Evolutionary conservation across 2,888 invertebrate genomes (phyloP), one percentile per base, ranked within the genome.

Genomic region (Drosophila siamana): DNA sequence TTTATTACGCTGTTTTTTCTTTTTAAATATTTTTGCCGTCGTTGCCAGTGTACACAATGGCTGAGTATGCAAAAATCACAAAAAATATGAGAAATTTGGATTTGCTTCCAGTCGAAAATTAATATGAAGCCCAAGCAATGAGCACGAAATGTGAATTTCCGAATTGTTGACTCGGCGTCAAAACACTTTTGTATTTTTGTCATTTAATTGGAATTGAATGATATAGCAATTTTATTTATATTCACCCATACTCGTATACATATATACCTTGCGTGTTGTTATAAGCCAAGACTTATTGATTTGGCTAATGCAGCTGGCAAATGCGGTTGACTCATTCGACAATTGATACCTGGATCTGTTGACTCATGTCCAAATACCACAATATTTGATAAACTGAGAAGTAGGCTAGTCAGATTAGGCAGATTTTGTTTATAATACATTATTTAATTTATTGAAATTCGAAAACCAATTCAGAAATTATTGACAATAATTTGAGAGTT

Each of bases 171-270:
- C 69, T 84, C 78, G 85, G 76, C 89, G 81, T 86, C 87, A 85
- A 88, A 86, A 88, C 73, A 88, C 71, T 86, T 88, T 68, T 75
- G 66, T 75, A 70, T 69, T 51, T 74, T 81, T 84, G 75, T 80
- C 88, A 70, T 88, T 84, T 85, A 84, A 88, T 86, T 85, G 76
- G 86, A 85, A 78, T 80, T 75, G 75, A 85, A 85, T 88, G 84
- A 85, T 69, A 69, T 75, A 50, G 89, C 84, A 80, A 38, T 72
- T 88, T 72, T 57, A 40, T 70, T 8, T 30, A 47, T 46, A 50
- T 38, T 13, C n/a, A 48, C 55, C 40, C 16, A 43, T 52, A 67
- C n/a, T n/a, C n/a, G n/a, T n/a, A n/a, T n/a, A n/a, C n/a, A n/a
- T n/a, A n/a, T n/a, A n/a, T n/a, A n/a, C n/a, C 44, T 26, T 48